A percentile compares a stretch with the other conserved stretches of the same genome.
Conservation (phyloP, 2,113 vertebrate genomes). For the Collichthys lucidus region DNA sequence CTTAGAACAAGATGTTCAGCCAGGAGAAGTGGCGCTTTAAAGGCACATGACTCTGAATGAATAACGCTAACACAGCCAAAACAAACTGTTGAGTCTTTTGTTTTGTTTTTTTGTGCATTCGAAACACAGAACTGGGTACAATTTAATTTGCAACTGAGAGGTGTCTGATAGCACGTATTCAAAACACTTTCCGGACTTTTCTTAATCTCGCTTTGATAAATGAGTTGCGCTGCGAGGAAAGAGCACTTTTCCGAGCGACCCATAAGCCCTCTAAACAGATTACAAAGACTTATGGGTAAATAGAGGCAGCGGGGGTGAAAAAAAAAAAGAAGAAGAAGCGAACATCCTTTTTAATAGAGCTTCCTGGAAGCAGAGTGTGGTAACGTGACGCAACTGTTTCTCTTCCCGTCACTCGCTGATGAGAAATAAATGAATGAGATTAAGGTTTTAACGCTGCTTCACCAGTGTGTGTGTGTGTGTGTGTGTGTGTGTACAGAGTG, state of each 20-base stretch:
- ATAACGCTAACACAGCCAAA: conserved; percentile 26
- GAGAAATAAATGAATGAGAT: conserved; percentile 80
- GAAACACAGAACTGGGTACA: conserved; percentile 58
- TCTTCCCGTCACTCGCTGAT: conserved; percentile 74
- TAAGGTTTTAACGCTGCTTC: conserved; percentile 64
- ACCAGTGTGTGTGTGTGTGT: conserved; percentile 27
- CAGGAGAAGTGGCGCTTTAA: too few species aligned
- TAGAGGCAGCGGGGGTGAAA: conserved; percentile 63
- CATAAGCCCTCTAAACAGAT: conserved; percentile 79
- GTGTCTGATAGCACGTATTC: conserved; percentile 64
- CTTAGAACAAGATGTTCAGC: background rate
- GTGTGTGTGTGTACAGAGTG: conserved; percentile 22
- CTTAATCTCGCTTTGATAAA: conserved; percentile 78
- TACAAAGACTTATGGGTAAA: conserved; percentile 80
- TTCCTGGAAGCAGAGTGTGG: conserved; percentile 73
- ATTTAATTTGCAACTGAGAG: conserved; percentile 67
- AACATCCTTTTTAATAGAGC: conserved; percentile 70
- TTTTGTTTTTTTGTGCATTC: conserved; percentile 44
- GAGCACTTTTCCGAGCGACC: conserved; percentile 76
- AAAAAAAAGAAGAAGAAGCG: conserved; percentile 25
- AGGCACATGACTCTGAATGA: background rate
- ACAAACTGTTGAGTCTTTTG: conserved; percentile 26
- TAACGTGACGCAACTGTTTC: conserved; percentile 72
- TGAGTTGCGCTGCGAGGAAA: conserved; percentile 64
- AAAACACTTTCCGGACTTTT: conserved; percentile 74